Percentiles rank a stretch among this genome's conserved stretches.
Conservation (phyloP, 2,888 invertebrate species). For the Sussaba pulchella region DNA sequence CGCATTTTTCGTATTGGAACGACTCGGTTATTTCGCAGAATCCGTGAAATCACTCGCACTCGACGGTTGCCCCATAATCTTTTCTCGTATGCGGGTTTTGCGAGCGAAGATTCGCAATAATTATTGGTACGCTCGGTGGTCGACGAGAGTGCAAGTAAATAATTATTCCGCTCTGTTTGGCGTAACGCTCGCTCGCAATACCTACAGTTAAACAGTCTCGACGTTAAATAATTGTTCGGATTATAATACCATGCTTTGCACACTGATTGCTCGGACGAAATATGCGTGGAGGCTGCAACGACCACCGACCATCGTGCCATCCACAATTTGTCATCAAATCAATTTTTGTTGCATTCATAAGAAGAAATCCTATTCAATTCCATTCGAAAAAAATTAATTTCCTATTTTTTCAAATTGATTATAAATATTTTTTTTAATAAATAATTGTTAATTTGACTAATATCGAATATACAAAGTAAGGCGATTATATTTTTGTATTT, state of each 20-base stretch:
- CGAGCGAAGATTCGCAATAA: background rate
- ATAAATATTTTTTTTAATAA: too few species aligned
- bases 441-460: too few species aligned
- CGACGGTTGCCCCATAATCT: background rate
- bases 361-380: too few species aligned
- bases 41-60: background rate
- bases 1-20: too few species aligned
- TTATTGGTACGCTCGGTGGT: background rate
- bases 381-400: too few species aligned
- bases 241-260: background rate
- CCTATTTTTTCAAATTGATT: too few species aligned
- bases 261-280: background rate
- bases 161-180: slow-evolving; percentile 17
- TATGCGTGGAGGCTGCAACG: too few species aligned
- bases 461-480: too few species aligned
- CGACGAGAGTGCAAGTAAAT: slow-evolving; percentile 22
- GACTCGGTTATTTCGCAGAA: background rate
- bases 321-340: too few species aligned
- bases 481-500: too few species aligned
- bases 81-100: background rate
- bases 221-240: slow-evolving; percentile 9
- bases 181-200: background rate
- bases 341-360: too few species aligned
- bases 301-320: too few species aligned
- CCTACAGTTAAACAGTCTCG: slow-evolving; percentile 19